Evolutionary conservation across 2,113 vertebrate genomes (phyloP).

Genomic region (Strix aluco): DNA sequence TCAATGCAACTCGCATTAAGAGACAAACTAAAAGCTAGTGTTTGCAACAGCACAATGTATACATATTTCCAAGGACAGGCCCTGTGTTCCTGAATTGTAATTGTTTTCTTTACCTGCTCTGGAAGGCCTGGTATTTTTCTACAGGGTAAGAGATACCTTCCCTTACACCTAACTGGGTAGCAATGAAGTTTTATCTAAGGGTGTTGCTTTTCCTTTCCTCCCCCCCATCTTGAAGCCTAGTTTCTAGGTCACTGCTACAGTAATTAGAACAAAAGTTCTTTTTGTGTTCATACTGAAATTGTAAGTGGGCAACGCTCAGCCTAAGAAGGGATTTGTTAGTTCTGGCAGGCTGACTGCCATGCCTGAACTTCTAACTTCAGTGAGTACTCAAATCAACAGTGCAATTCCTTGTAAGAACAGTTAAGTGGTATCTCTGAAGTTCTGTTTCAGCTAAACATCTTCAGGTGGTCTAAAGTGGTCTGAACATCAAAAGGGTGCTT

Average conservation of each 20-base stretch:
- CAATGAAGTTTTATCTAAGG: not conserved
- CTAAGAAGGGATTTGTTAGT: not conserved
- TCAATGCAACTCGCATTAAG: rapidly evolving
- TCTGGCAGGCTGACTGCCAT: not conserved
- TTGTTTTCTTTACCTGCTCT: not conserved
- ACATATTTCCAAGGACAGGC: rapidly evolving
- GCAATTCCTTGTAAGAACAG: not conserved
- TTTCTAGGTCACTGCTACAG: not conserved
- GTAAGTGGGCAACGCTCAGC: not conserved
- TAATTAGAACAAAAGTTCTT: not conserved
- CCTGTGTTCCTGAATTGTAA: not conserved
- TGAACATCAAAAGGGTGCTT: not conserved
- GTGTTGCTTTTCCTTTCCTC: not conserved
- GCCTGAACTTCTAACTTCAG: not conserved
- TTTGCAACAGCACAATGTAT: not conserved
- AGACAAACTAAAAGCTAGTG: not conserved
- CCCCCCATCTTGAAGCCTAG: not conserved
- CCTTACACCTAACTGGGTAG: not conserved
- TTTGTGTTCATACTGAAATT: not conserved
- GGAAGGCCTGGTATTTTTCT: not conserved
- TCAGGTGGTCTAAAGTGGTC: too few species aligned
- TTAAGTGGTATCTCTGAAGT: too few species aligned
- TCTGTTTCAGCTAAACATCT: not conserved
- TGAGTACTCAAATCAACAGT: not conserved
- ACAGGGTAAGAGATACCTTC: not conserved